phyloP scores from a whole-genome alignment of 2,888 invertebrate genomes.

The Cephus sareptanus region DNA sequence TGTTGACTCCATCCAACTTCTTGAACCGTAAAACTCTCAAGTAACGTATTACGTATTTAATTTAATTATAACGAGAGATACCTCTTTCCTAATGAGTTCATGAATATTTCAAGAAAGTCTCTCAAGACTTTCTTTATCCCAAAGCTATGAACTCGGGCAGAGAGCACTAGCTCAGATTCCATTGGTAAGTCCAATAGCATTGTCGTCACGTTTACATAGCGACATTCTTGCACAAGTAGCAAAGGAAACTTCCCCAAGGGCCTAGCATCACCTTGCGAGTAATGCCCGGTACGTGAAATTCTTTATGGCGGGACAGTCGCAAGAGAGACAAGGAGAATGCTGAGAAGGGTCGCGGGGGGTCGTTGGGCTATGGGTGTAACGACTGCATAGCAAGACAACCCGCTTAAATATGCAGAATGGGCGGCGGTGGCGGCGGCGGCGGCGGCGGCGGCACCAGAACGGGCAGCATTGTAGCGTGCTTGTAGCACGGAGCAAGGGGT shows the following conservation, averaged over 20 bases:
- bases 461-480: slow-evolving; percentile 59
- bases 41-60: neutral
- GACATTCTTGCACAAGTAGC: neutral
- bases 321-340: slow-evolving; percentile 9
- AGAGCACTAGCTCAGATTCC: neutral
- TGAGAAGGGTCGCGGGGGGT: slow-evolving; percentile 10
- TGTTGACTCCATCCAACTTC: neutral
- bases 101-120: neutral
- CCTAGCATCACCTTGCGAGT: neutral
- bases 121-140: neutral
- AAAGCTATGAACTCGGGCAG: neutral
- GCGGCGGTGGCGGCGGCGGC: slow-evolving; percentile 50
- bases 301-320: slow-evolving; percentile 23
- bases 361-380: slow-evolving; percentile 48
- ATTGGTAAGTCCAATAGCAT: neutral
- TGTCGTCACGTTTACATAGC: neutral
- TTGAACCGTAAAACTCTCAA: neutral
- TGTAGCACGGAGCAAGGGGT: slow-evolving; percentile 59
- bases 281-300: slow-evolving; percentile 15
- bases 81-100: neutral
- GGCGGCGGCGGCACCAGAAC: slow-evolving; percentile 9
- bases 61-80: neutral
- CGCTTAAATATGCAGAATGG: slow-evolving; percentile 66
- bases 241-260: neutral
- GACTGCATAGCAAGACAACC: slow-evolving; percentile 62